phyloP scores from a whole-genome alignment of 2,797 vertebrate genomes.

The Agapornis canus region DNA sequence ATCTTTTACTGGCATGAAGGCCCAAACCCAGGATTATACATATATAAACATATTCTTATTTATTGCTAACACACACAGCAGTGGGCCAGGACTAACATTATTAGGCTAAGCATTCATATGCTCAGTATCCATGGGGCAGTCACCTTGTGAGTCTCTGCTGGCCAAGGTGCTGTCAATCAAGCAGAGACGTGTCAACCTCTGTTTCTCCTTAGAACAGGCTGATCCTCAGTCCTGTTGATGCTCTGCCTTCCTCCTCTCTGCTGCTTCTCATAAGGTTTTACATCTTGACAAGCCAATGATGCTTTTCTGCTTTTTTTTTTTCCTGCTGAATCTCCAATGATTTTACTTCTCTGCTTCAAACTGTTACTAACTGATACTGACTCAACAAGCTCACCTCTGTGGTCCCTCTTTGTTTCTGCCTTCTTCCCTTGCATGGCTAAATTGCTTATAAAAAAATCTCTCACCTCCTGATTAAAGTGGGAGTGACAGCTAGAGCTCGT shows the following conservation, averaged over 20 bases:
- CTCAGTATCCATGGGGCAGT: not conserved
- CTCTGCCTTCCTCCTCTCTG: not conserved
- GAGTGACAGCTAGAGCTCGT: not conserved
- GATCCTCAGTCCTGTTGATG: not conserved
- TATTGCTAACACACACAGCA: not conserved
- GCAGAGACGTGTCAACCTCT: not conserved
- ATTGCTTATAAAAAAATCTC: not conserved
- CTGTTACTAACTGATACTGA: not conserved
- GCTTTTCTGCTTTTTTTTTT: not conserved
- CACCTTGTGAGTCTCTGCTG: not conserved
- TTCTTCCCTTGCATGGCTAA: not conserved
- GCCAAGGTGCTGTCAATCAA: conserved; percentile 39
- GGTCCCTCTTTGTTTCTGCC: not conserved
- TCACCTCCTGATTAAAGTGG: not conserved
- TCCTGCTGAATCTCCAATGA: not conserved
- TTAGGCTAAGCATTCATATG: conserved; percentile 39
- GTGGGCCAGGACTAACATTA: conserved; percentile 1
- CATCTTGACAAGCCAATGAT: not conserved
- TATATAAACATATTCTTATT: not conserved
- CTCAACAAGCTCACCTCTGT: not conserved
- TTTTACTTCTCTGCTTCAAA: not conserved
- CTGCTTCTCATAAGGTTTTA: not conserved
- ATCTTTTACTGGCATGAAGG: not conserved
- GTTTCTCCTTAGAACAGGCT: not conserved
- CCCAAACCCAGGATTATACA: not conserved